Percentiles rank a stretch among this genome's conserved stretches.
Conservation (phyloP, 2,888 invertebrate genomes). For the Calliphora vomitoria region DNA sequence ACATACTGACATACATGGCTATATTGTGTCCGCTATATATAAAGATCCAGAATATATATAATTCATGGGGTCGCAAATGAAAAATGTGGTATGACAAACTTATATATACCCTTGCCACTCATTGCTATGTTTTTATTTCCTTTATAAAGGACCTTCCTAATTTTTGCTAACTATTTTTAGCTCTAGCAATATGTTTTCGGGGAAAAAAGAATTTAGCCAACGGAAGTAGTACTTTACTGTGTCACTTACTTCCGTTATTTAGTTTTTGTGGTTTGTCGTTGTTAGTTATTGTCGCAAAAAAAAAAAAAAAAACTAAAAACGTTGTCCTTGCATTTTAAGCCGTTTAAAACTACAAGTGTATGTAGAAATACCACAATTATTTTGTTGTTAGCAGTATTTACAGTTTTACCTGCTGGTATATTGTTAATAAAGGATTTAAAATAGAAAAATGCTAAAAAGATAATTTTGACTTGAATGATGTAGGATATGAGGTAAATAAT, state of each 20-base stretch:
- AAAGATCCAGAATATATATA: too few relatives aligned
- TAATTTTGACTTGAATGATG: background rate
- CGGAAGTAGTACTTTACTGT: conserved; percentile 74
- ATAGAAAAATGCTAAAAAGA: background rate
- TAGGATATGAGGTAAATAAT: too few relatives aligned
- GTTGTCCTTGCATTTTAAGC: conserved; percentile 50
- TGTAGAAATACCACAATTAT: conserved; percentile 52
- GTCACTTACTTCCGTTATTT: conserved; percentile 74
- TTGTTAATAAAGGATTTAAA: conserved; percentile 20
- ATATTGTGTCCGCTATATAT: too few relatives aligned
- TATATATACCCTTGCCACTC: too few relatives aligned
- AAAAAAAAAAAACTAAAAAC: background rate
- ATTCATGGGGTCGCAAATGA: too few relatives aligned
- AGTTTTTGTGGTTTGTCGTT: conserved; percentile 70
- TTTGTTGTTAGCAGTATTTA: conserved; percentile 47
- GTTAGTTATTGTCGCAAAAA: conserved; percentile 16
- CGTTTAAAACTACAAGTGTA: conserved; percentile 16
- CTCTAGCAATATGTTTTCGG: conserved; percentile 37
- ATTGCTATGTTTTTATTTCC: too few relatives aligned
- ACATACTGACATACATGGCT: too few relatives aligned
- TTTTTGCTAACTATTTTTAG: background rate
- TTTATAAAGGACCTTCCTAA: too few relatives aligned
- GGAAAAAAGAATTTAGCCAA: conserved; percentile 41
- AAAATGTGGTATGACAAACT: too few relatives aligned
- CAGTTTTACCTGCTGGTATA: conserved; percentile 20